Evolutionary conservation across 2,888 invertebrate species (phyloP).

Genomic region (Lottia scabra): DNA sequence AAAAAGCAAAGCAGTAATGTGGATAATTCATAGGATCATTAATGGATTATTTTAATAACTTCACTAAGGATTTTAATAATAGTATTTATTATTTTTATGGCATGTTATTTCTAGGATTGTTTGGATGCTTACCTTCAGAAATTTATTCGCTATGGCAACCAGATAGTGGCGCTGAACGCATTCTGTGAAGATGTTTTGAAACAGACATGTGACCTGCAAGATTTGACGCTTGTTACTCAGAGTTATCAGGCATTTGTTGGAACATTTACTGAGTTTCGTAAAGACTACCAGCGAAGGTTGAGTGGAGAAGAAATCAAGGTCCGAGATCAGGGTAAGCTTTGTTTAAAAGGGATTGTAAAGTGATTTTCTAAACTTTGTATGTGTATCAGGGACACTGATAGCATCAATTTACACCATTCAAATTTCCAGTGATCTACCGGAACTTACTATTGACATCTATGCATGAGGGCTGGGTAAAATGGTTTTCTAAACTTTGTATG

Average conservation of each 20-base stretch:
- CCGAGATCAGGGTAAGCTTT: slow-evolving; percentile 52
- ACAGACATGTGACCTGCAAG: slow-evolving; percentile 16
- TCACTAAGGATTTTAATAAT: no score
- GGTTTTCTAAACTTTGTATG: no score
- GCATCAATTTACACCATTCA: no score
- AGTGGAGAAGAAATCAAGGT: slow-evolving; percentile 47
- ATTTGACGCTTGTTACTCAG: slow-evolving; percentile 30
- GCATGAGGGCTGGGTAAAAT: no score
- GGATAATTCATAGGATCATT: no score
- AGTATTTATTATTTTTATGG: background rate
- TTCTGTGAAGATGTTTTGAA: slow-evolving; percentile 36
- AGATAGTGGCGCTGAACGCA: slow-evolving; percentile 46
- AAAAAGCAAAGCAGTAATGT: no score
- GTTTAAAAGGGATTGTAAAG: no score
- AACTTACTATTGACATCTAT: no score
- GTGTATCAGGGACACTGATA: no score
- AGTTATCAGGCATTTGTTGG: slow-evolving; percentile 62
- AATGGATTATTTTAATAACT: no score
- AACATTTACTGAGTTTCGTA: slow-evolving; percentile 50
- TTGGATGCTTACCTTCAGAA: slow-evolving; percentile 40
- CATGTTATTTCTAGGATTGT: slow-evolving; percentile 34
- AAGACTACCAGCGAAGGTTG: slow-evolving; percentile 43
- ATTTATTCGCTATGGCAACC: slow-evolving; percentile 48
- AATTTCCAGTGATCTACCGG: no score
- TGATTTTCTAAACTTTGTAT: no score